Evolutionary conservation across 2,113 vertebrate genomes (phyloP), one percentile per base, ranked within the genome.

Genomic region (Abramis brama): DNA sequence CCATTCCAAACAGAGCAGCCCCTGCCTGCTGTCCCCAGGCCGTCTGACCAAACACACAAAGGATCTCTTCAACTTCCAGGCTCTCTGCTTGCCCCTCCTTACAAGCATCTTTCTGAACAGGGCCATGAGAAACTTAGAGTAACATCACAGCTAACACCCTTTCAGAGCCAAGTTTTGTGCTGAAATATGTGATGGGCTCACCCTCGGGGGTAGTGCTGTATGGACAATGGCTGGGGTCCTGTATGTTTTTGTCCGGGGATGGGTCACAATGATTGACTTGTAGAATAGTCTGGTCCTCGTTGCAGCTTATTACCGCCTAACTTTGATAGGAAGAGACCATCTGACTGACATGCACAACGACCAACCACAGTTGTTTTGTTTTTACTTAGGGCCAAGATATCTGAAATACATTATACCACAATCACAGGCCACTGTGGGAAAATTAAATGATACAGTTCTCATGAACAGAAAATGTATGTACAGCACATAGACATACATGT

Each of bases 1-100:
- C 89, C 87, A 89, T 45, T 88, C 71, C 79, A 87, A 91, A 88
- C 79, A 91, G 88, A 76, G 86, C 79, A 57, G 87, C 55, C 76
- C 79, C 78, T 85, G 68, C 77, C 55, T 47, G 78, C 33, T 85
- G 45, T 84, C 89, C 68, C 83, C 74, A 52, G 76, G 33, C 79
- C 55, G 75, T 85, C 88, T 86, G 88, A 85, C 85, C 82, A 85
- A 89, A 89, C 39, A 87, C 82, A 88, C 78, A 86, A 86, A 86
- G 43, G 84, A 81, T 73, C 84, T 87, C 76, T 87, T 87, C 55
- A 86, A 75, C 82, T 82, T 70, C 36, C 64, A 62, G 45, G 77
- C 21, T 50, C 73, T 86, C 43, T 83, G 36, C 76, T 68, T 64
- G 13, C 83, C 86, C 82, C 21, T 66, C 45, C 62, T 86, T 50